Conservation (phyloP, 2,113 vertebrate species). For the Dolichallabes microphthalmus region DNA sequence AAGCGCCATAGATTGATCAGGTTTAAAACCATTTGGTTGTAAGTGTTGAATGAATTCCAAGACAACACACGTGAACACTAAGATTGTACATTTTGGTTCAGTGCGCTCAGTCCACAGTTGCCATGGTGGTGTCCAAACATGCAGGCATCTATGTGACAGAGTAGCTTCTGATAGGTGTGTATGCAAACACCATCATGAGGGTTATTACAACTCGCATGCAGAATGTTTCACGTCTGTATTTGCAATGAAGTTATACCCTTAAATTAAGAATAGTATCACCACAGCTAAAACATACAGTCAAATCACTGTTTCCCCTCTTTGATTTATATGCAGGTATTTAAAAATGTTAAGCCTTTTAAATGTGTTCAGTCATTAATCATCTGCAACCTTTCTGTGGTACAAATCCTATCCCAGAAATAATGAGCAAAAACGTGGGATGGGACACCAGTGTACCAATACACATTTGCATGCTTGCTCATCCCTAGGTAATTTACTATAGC, state of each 20-base stretch:
- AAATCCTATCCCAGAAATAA: background rate
- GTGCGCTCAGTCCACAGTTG: conserved; percentile 13
- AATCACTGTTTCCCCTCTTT: background rate
- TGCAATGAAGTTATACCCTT: background rate
- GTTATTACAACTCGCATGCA: background rate
- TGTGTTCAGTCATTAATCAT: background rate
- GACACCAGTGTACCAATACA: background rate
- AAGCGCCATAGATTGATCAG: background rate
- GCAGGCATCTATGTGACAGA: background rate
- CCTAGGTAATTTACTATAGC: background rate
- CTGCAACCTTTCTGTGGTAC: background rate
- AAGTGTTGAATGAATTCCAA: background rate
- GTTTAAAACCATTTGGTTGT: background rate
- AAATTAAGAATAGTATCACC: background rate
- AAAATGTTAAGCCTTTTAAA: background rate
- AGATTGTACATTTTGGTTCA: conserved; percentile 22
- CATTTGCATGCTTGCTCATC: background rate
- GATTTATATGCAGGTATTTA: background rate
- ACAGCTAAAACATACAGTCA: background rate
- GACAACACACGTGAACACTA: background rate
- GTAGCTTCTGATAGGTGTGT: background rate
- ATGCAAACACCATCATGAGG: background rate
- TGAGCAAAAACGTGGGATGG: background rate
- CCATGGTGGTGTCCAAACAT: conserved; percentile 38
- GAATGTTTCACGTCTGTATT: background rate